These are phyloP conservation scores for Drosophila histrio DNA, from an alignment of 2,888 invertebrate species.

Conservation along the genomic window DNA sequence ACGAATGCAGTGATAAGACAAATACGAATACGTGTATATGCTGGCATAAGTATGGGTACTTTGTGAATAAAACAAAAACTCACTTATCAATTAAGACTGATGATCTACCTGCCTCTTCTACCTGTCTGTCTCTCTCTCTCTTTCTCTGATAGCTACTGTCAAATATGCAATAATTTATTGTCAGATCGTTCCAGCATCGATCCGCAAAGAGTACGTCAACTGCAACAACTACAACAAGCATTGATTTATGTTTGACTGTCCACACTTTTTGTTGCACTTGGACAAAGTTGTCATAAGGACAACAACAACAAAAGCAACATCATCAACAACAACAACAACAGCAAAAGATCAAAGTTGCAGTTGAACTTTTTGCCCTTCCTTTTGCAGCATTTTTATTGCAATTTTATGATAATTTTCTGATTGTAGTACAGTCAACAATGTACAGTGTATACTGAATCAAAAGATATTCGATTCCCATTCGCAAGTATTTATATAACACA, in stretches of 20 bases:
- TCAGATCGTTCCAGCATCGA: conserved; percentile 61
- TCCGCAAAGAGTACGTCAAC: conserved; percentile 66
- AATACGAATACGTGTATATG: not conserved
- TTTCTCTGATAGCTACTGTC: conserved; percentile 59
- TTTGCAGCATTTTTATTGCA: conserved; percentile 70
- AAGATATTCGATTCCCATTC: conserved; percentile 12
- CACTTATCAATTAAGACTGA: conserved; percentile 35
- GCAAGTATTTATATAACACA: conserved; percentile 5
- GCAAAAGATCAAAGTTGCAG: conserved; percentile 17
- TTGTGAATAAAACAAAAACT: conserved; percentile 27
- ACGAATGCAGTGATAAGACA: conserved; percentile 56
- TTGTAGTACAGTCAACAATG: not conserved
- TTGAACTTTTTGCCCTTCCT: conserved; percentile 47
- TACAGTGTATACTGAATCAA: conserved; percentile 27
- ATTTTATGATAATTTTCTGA: conserved; percentile 70
- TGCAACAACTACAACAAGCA: conserved; percentile 38
- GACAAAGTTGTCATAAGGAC: conserved; percentile 78
- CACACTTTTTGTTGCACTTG: conserved; percentile 68
- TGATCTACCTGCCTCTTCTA: conserved; percentile 8
- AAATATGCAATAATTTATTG: conserved; percentile 76
- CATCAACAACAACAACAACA: conserved; percentile 9
- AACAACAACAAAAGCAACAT: conserved; percentile 34
- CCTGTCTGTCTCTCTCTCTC: not conserved
- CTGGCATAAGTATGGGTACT: not conserved
- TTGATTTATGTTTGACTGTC: conserved; percentile 71